Percentiles rank a stretch among this genome's conserved stretches.
phyloP scores from a whole-genome alignment of 2,888 invertebrate genomes.

The Syrphus vitripennis region DNA sequence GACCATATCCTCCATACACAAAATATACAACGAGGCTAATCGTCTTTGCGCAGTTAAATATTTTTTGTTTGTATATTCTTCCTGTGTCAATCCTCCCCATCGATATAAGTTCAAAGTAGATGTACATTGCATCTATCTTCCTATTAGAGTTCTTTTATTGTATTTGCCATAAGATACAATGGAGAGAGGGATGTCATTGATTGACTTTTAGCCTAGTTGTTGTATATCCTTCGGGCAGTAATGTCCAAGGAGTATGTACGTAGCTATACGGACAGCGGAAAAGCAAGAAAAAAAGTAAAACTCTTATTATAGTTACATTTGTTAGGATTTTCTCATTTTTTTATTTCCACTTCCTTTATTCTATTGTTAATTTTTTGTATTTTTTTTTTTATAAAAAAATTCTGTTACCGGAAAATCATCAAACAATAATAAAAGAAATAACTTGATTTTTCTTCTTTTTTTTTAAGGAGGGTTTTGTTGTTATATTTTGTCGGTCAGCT shows the following conservation, averaged over 20 bases:
- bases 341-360: constrained; percentile 67
- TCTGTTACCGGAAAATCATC: constrained; percentile 68
- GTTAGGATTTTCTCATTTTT: constrained; percentile 68
- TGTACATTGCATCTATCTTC: constrained; percentile 53
- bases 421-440: constrained; percentile 56
- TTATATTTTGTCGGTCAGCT: constrained; percentile 59
- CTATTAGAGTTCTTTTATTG: constrained; percentile 68
- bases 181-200: constrained; percentile 61
- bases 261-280: constrained; percentile 17
- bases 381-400: constrained; percentile 42
- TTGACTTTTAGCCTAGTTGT: constrained; percentile 63
- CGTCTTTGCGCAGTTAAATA: constrained; percentile 69
- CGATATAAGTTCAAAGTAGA: background rate
- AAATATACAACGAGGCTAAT: constrained; percentile 60
- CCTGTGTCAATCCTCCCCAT: background rate
- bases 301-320: constrained; percentile 65
- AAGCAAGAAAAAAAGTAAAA: constrained; percentile 62
- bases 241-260: constrained; percentile 36
- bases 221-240: background rate
- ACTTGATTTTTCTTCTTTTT: constrained; percentile 47
- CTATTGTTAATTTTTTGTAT: constrained; percentile 59
- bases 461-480: background rate
- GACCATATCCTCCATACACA: constrained; percentile 47
- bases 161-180: constrained; percentile 56
- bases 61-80: constrained; percentile 21